Evolutionary conservation across 2,113 vertebrate species (phyloP), one percentile per base, ranked within the genome.

Genomic region (Catharus fuscescens): DNA sequence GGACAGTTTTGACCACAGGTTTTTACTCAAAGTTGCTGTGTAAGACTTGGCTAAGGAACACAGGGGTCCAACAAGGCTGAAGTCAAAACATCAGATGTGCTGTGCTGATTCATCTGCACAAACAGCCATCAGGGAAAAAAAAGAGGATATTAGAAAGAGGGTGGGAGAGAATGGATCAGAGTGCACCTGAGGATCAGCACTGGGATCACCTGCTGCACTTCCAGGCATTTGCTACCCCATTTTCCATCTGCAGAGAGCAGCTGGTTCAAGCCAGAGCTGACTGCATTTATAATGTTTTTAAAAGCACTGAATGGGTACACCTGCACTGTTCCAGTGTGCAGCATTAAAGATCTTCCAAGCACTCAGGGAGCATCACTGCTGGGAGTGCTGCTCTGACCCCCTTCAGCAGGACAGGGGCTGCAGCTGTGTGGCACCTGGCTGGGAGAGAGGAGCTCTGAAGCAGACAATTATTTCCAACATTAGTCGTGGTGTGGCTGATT

Each of bases 351-450:
- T 9, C 61, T 92, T 69, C 42, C n/a, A 69, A 42, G 61, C 60
- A 57, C 48, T 71, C 57, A 23, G 73, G 61, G 16, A 65, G 50
- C 36, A 36, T 61, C 65, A 12, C 28, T 76, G 78, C 15, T 57
- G 47, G 78, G 80, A 66, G 29, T 59, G 70, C 74, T 91, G 65
- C 77, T 87, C 5, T 8, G 24, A 69, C 54, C 64, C 52, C 24
- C 82, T 66, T 23, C n/a, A 31, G 82, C 12, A 73, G 85, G 76
- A 62, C 1, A 15, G 14, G 26, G 12, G 13, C 57, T 61, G 15
- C 53, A 94, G 84, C 87, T 94, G 66, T 29, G 80, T 80, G 90
- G 74, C 90, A 95, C 94, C 92, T 95, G 96, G 81, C 90, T 1
- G 3, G 32, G 86, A 80, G 62, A 85, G 38, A 62, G 26, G 78